Percentiles rank a stretch among this genome's conserved stretches.
Conservation (phyloP, 2,113 vertebrate species). For the Bombycilla garrulus region DNA sequence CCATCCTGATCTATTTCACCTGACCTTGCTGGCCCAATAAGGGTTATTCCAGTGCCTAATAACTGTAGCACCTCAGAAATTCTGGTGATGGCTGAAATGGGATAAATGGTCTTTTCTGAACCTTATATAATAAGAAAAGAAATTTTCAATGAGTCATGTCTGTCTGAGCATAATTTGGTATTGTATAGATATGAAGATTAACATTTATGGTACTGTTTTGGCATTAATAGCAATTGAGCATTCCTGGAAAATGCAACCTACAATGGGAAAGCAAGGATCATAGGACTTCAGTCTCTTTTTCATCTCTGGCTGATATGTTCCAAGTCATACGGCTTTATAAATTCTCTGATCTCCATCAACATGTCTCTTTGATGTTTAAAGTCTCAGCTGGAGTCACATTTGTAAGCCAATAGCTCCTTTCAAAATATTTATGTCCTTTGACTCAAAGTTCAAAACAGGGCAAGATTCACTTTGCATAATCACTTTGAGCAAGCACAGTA, state of each 20-base stretch:
- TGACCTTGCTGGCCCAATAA: neutral
- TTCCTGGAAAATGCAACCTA: neutral
- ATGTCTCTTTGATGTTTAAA: constrained; percentile 26
- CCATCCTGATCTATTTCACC: neutral
- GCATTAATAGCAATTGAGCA: neutral
- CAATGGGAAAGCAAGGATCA: constrained; percentile 25
- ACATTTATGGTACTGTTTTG: neutral
- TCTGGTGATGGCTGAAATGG: neutral
- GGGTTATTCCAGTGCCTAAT: neutral
- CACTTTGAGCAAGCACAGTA: neutral
- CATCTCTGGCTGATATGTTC: neutral
- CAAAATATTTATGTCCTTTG: constrained; percentile 52
- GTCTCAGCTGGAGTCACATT: constrained; percentile 16
- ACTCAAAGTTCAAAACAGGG: constrained; percentile 56
- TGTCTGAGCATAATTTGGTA: neutral
- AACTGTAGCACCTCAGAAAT: neutral
- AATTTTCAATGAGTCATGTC: neutral
- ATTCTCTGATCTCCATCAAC: constrained; percentile 39
- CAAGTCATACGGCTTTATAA: neutral
- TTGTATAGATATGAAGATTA: neutral
- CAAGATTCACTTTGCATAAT: constrained; percentile 3
- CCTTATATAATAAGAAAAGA: neutral
- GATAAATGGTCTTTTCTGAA: neutral
- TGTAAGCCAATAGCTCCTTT: constrained; percentile 33
- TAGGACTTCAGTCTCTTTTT: constrained; percentile 14